These are phyloP conservation scores for Labeo rohita DNA, from an alignment of 2,113 vertebrate species.

Conservation along the genomic window DNA sequence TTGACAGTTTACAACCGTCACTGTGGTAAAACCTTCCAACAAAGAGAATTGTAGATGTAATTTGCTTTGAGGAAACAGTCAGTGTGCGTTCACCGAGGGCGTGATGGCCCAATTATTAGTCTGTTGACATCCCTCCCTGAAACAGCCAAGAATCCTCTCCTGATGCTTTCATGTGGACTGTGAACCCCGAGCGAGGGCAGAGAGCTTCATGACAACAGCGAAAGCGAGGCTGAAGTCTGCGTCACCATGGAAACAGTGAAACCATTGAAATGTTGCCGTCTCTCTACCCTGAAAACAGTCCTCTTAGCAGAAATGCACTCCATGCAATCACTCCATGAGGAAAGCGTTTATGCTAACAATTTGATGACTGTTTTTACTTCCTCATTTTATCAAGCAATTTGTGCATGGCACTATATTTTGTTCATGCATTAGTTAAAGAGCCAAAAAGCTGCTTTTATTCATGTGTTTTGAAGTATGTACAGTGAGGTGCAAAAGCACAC, in stretches of 20 bases:
- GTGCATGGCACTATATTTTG: conserved; percentile 21
- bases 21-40: background rate
- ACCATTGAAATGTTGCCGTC: conserved; percentile 59
- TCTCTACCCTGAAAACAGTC: conserved; percentile 43
- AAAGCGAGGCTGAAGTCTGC: conserved; percentile 55
- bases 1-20: background rate
- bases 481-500: background rate
- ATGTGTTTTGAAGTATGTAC: background rate
- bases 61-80: conserved; percentile 25
- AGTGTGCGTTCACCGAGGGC: conserved; percentile 8
- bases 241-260: conserved; percentile 67
- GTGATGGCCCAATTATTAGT: conserved; percentile 47
- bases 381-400: conserved; percentile 24
- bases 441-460: background rate
- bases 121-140: conserved; percentile 34
- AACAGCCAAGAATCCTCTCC: conserved; percentile 41
- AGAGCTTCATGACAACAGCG: conserved; percentile 36
- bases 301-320: conserved; percentile 51
- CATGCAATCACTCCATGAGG: conserved; percentile 46
- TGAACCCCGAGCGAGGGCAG: conserved; percentile 53
- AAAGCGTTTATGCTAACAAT: conserved; percentile 39
- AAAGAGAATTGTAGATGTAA: conserved; percentile 24
- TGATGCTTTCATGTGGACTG: conserved; percentile 55
- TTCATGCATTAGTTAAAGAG: background rate
- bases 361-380: conserved; percentile 33